Evolutionary conservation across 2,797 vertebrate species (phyloP).

Genomic region (Acanthornis magna): DNA sequence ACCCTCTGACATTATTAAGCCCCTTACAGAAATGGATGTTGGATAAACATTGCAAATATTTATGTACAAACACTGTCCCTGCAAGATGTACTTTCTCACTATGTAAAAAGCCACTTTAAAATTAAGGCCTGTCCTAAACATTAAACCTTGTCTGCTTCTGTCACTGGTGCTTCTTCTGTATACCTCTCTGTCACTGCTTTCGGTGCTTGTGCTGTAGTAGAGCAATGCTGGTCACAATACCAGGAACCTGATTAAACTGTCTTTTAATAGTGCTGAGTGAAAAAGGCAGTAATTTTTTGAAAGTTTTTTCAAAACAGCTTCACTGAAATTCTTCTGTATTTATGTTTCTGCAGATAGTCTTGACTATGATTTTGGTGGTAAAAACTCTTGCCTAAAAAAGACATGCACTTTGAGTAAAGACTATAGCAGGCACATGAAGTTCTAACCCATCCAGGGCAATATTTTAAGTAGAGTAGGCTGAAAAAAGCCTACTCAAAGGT

Average conservation of each 20-base stretch:
- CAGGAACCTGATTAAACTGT: background rate
- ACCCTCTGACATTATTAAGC: background rate
- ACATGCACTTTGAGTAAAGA: background rate
- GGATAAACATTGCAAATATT: background rate
- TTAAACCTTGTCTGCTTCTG: background rate
- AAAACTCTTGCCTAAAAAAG: background rate
- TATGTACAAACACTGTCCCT: background rate
- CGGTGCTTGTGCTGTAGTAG: background rate
- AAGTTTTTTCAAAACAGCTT: background rate
- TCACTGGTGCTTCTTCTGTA: background rate
- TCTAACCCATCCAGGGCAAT: background rate
- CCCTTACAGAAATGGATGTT: background rate
- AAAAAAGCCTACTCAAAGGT: background rate
- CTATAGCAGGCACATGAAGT: background rate
- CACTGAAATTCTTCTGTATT: background rate
- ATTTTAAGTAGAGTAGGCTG: background rate
- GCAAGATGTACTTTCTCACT: background rate
- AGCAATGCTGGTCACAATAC: background rate
- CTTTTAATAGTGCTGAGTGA: background rate
- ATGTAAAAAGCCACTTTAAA: background rate
- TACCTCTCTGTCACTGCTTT: background rate
- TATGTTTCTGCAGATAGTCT: background rate
- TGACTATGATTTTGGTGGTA: background rate
- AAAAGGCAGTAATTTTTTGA: background rate
- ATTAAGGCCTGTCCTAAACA: background rate